Base-by-base conservation (phyloP, 2,797 vertebrate genomes). In the Gadopsis marmoratus region DNA sequence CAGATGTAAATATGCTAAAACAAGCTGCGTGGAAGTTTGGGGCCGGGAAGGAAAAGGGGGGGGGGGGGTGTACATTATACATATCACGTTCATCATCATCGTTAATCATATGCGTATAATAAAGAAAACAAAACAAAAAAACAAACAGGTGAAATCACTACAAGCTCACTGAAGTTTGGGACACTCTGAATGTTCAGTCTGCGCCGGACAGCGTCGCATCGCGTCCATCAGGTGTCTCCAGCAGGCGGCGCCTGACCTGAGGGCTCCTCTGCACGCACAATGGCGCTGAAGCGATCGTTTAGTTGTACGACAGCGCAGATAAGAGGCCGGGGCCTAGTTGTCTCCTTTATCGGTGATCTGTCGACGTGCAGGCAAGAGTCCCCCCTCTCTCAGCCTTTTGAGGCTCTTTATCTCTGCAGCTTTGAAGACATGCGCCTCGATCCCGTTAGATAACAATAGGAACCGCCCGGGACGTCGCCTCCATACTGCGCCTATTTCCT, bases 401-500 rank as follows among this genome's bases (percentile, higher is more conserved):
- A 86, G 72, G 60, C 64, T 83, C 89, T 93, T 59, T 91, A 93
- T 95, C 94, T 88, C 12, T 0, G 47, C 48, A 29, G 79, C 93
- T 95, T 90, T 94, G 91, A 94, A 94, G 93, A 85, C 86, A 11
- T 39, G 45, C 67, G 71, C 84, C 64, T 76, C 83, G 91, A 94
- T 92, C 89, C 85, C 54, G 41, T 76, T 64, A 75, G 88, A 92
- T 89, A 92, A 95, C 91, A 94, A 93, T 84, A 55, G 55, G 64
- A 78, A 77, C 71, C 70, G 51, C 53, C 76, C 56, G 60, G 90
- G 89, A 88, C 82, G 80, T 79, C 84, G 80, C 86, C 87, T 81
- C 83, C 94, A 93, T 88, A 87, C 86, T 84, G 94, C 37, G 91
- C 74, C 81, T 26, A 89, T 92, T 96, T 95, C 93, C 94, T 93